Evolutionary conservation across 2,888 invertebrate genomes (phyloP).

Genomic region (Caenorhabditis sinica): DNA sequence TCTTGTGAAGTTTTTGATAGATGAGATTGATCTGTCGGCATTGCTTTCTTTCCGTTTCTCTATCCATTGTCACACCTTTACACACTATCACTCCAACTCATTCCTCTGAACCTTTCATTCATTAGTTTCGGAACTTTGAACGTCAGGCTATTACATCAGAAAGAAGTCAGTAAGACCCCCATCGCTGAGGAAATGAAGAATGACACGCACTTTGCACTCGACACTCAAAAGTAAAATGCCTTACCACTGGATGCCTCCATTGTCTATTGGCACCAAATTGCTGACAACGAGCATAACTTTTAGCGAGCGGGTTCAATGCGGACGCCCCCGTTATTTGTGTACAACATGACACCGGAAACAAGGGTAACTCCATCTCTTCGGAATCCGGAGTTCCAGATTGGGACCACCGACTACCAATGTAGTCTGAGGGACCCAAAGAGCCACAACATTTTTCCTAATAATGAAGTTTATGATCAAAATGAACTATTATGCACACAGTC

Average conservation of each 20-base stretch:
- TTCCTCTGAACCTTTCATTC: constrained; percentile 28
- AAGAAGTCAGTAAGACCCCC: background rate
- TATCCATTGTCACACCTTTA: constrained; percentile 34
- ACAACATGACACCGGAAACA: constrained; percentile 78
- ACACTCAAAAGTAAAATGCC: constrained; percentile 20
- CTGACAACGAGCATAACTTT: constrained; percentile 77
- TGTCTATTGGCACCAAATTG: constrained; percentile 72
- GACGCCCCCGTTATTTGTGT: constrained; percentile 75
- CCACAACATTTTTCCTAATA: constrained; percentile 72
- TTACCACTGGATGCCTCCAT: constrained; percentile 76
- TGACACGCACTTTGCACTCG: constrained; percentile 40
- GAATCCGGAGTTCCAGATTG: constrained; percentile 45
- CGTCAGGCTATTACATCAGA: constrained; percentile 52
- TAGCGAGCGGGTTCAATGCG: constrained; percentile 75
- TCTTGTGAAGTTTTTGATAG: constrained; percentile 11
- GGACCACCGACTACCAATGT: constrained; percentile 69
- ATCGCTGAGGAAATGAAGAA: constrained; percentile 1
- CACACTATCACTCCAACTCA: constrained; percentile 16
- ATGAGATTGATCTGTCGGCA: background rate
- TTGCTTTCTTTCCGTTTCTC: background rate
- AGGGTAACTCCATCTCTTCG: constrained; percentile 62
- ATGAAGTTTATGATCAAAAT: background rate
- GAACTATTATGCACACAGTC: background rate
- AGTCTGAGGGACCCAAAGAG: constrained; percentile 64
- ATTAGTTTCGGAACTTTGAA: constrained; percentile 46